Percentiles rank a stretch among this genome's conserved stretches.
phyloP scores from a whole-genome alignment of 2,113 vertebrate species.

The Climacteris rufus region DNA sequence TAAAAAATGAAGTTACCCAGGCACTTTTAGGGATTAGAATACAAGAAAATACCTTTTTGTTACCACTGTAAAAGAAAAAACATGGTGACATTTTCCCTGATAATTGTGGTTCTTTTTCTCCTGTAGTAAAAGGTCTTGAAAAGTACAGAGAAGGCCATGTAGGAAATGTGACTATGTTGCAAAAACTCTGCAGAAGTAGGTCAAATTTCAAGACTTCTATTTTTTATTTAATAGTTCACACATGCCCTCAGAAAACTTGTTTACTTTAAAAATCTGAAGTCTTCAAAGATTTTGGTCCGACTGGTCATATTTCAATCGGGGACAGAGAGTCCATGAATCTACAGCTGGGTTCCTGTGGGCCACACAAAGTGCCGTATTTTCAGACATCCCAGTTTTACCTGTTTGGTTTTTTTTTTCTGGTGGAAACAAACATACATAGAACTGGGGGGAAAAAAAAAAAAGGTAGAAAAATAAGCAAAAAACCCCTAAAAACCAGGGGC shows the following conservation, averaged over 20 bases:
- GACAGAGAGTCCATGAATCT: background rate
- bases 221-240: background rate
- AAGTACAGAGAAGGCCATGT: background rate
- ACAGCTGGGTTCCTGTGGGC: background rate
- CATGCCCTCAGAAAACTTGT: background rate
- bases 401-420: background rate
- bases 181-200: background rate
- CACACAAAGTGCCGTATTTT: background rate
- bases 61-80: background rate
- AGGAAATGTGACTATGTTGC: background rate
- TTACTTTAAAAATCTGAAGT: background rate
- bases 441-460: background rate
- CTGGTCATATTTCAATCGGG: background rate
- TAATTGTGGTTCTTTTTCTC: background rate
- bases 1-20: background rate
- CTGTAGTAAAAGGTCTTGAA: background rate
- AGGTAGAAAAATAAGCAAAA: background rate
- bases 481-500: rapidly evolving
- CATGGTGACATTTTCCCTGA: rapidly evolving
- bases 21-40: background rate
- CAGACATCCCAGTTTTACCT: background rate
- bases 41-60: background rate
- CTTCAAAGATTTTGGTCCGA: background rate
- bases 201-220: background rate
- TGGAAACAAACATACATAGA: background rate